Evolutionary conservation across 2,113 vertebrate genomes (phyloP), one percentile per base, ranked within the genome.

Genomic region (Alces alces): DNA sequence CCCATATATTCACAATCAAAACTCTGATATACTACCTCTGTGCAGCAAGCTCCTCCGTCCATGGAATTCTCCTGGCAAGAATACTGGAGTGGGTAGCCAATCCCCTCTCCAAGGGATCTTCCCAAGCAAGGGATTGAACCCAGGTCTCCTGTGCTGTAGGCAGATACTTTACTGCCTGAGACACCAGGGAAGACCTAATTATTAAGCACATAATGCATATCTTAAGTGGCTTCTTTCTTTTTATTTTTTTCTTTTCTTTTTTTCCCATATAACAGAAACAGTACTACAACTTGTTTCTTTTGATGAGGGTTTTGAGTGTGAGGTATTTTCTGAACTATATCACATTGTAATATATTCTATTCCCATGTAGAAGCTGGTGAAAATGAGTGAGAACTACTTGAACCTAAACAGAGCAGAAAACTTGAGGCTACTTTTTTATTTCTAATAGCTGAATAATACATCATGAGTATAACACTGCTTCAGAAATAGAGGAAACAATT

Each of bases 341-440:
- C 19, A n/a, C 83, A 33, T 58, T 93, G 7, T 66, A 94, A 95
- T 27, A 93, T 73, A 90, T 64, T 93, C 79, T 88, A 76, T 94
- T 80, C 27, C 86, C 12, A 14, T 6, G 45, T 43, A 92, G 85
- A 95, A 94, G 61, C 9, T 78, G 36, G 7, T 61, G 54, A 47
- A 93, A 96, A 50, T 33, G 45, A 93, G 93, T 61, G 87, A 93
- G 54, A 96, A 96, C 97, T 92, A 86, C 78, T n/a, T 54, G 79
- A 91, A 47, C 27, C 33, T 92, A 86, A 96, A 97, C 78, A 87
- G 55, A 97, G 87, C 30, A 23, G 79, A 92, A 97, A 97, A 93
- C 60, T 88, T 84, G 19, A 80, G 96, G 36, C 82, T 85, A 76
- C 96, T 94, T 96, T 80, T 78, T 84, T 95, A 78, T 91, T 97